phyloP scores from a whole-genome alignment of 2,797 vertebrate species.

The Gambusia yucatana region DNA sequence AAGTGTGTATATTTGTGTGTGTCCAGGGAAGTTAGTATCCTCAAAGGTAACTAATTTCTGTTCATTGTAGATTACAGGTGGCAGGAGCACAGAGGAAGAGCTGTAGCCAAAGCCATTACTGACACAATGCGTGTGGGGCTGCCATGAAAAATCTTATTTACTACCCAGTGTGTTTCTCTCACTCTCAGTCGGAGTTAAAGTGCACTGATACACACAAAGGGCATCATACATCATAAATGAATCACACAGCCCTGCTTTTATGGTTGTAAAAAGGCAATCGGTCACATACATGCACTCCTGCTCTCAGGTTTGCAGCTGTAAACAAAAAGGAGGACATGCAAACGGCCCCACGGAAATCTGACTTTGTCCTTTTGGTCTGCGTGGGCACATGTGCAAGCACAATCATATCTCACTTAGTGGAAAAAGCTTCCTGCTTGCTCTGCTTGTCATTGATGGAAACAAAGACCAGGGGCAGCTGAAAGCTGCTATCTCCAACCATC shows the following conservation, averaged over 20 bases:
- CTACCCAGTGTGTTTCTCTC: conserved; percentile 13
- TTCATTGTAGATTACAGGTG: conserved; percentile 69
- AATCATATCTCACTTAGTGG: conserved; percentile 56
- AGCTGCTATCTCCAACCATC: conserved; percentile 64
- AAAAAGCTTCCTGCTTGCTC: conserved; percentile 34
- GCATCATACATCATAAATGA: conserved; percentile 26
- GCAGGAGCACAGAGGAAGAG: conserved; percentile 53
- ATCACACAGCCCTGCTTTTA: conserved; percentile 27
- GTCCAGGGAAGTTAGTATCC: conserved; percentile 29
- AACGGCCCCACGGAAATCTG: not conserved
- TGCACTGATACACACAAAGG: conserved; percentile 30
- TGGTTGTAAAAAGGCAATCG: conserved; percentile 25
- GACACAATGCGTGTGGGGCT: conserved; percentile 28
- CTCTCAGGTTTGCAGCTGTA: conserved; percentile 20
- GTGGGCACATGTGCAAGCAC: conserved; percentile 35
- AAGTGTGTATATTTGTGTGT: conserved; percentile 30
- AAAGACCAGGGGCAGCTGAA: conserved; percentile 54
- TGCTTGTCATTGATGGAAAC: conserved; percentile 59
- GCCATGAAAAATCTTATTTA: conserved; percentile 15
- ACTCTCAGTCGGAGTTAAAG: conserved; percentile 17
- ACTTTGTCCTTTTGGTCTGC: conserved; percentile 20
- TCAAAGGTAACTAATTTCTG: conserved; percentile 64
- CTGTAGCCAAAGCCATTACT: conserved; percentile 54
- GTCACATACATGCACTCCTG: conserved; percentile 25
- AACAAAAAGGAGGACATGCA: conserved; percentile 18